Evolutionary conservation across 1,140 invertebrate species (phyloP).

Genomic region (Manduca sexta): DNA sequence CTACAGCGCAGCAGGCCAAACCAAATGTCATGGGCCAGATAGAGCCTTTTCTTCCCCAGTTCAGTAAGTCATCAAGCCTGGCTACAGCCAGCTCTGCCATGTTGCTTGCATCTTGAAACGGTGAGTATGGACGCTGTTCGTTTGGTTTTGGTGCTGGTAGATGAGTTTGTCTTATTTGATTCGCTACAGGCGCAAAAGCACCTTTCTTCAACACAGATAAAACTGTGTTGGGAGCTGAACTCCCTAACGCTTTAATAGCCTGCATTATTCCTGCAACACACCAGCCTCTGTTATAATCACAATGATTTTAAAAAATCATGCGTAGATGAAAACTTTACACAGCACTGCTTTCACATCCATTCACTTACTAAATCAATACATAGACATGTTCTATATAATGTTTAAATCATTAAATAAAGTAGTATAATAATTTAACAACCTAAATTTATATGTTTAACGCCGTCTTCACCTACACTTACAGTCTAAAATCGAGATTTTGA

Average conservation of each 20-base stretch:
- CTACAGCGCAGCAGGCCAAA: conserved; percentile 97
- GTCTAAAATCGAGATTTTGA: neutral
- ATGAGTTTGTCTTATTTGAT: conserved; percentile 63
- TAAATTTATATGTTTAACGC: neutral
- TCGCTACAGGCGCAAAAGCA: conserved; percentile 44
- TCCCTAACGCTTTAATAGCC: conserved; percentile 56
- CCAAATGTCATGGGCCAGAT: conserved; percentile 98
- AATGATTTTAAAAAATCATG: too few relatives aligned
- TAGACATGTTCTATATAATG: conserved; percentile 1
- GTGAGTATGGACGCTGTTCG: conserved; percentile 69
- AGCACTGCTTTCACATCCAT: too few relatives aligned
- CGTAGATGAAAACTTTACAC: too few relatives aligned
- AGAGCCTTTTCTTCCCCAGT: conserved; percentile 95
- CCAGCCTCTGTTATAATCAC: neutral
- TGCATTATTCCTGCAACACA: conserved; percentile 49
- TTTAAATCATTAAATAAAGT: neutral
- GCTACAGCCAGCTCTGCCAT: conserved; percentile 85
- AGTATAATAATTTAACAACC: neutral
- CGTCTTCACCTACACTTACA: neutral
- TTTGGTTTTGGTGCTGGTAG: conserved; percentile 58
- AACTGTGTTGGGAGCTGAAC: conserved; percentile 40
- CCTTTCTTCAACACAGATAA: conserved; percentile 56
- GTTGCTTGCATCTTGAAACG: conserved; percentile 83
- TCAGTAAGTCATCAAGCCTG: conserved; percentile 93
- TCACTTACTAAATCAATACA: neutral